Evolutionary conservation across 2,797 vertebrate genomes (phyloP), one percentile per base, ranked within the genome.

Genomic region (Otus scops): DNA sequence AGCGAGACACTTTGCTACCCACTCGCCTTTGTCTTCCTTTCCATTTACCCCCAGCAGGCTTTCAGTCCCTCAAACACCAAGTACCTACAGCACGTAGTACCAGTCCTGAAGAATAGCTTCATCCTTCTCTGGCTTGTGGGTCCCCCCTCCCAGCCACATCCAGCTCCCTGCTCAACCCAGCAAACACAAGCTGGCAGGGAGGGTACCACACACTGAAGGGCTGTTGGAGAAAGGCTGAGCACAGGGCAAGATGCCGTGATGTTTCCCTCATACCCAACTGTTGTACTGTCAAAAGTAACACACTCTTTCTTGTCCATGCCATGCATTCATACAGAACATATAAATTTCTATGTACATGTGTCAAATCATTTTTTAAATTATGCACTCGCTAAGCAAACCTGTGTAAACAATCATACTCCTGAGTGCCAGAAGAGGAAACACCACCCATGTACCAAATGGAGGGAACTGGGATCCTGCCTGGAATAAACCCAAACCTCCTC

Each of bases 351-450:
- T 26, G 53, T 60, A 27, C 64, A 19, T 13, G 21, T 8, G 85
- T 82, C 93, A 96, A 86, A 92, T 65, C 54, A 60, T 34, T 81
- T 94, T 84, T 86, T 90, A 88, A 94, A 86, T 47, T 84, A 64
- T 39, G n/a, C 85, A 87, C 89, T 92, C 13, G 18, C 89, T 94
- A 95, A 95, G 89, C 73, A 96, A 95, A 93, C 91, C 85, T 93
- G 88, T 63, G 73, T 96, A 96, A 96, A 96, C 88, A 92, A 81
- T 88, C 85, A 93, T 87, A 85, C 69, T 79, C 57, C 26, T 0
- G 11, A 86, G 64, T 76, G 85, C 93, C 95, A 96, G 82, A 90
- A 96, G 82, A 93, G 92, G 88, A 94, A 95, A 95, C 91, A 94
- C 91, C 91, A 94, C 92, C 90, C 94, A 78, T 85, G 56, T 90